phyloP scores from a whole-genome alignment of 2,888 invertebrate species.

The Fissipunctia ypsillon region DNA sequence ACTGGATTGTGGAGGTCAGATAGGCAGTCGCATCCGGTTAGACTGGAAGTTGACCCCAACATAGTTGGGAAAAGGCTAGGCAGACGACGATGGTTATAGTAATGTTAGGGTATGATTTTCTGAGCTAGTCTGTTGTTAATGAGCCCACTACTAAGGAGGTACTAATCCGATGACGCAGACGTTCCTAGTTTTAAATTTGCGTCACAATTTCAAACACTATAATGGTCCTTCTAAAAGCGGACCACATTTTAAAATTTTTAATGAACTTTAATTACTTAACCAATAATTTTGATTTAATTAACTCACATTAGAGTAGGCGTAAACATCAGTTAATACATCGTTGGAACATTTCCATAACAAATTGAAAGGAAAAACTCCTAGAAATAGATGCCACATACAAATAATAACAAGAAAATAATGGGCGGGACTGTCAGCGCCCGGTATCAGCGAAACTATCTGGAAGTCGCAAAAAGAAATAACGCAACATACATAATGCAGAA shows the following conservation, averaged over 20 bases:
- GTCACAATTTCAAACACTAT: constrained; percentile 4
- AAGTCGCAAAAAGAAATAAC: constrained; percentile 54
- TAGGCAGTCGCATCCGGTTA: no score
- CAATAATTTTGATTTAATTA: background rate
- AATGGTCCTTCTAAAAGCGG: background rate
- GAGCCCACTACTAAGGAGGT: no score
- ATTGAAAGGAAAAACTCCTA: background rate
- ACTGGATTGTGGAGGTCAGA: no score
- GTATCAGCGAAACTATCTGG: constrained; percentile 51
- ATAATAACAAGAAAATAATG: constrained; percentile 38
- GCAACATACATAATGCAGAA: constrained; percentile 61
- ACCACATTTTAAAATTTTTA: background rate
- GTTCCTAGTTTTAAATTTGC: constrained; percentile 18
- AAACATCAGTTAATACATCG: background rate
- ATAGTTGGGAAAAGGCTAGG: no score
- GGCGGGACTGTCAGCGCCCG: constrained; percentile 41
- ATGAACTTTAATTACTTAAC: no score
- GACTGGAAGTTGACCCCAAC: no score
- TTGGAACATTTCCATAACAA: constrained; percentile 7
- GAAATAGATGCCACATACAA: constrained; percentile 30
- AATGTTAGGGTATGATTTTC: background rate
- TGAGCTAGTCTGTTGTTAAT: no score
- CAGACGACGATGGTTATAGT: background rate
- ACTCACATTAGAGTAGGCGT: background rate
- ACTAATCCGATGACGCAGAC: background rate